Evolutionary conservation across 2,113 vertebrate genomes (phyloP).

Genomic region (Lucifuga dentata): DNA sequence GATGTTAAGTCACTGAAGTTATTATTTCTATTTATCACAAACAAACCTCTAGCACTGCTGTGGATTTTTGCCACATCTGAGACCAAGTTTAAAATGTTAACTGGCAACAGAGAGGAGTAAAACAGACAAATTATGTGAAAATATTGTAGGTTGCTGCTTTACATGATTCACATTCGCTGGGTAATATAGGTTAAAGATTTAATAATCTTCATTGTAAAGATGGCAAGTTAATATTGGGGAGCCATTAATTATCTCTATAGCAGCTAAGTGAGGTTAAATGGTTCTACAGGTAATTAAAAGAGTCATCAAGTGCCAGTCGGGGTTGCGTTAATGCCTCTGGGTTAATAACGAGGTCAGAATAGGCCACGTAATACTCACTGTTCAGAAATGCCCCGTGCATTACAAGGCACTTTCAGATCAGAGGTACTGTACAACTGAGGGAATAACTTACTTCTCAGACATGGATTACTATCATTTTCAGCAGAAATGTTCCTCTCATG

Average conservation of each 20-base stretch:
- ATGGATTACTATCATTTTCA: not conserved
- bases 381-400: not conserved
- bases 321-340: slow-evolving; percentile 22
- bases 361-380: slow-evolving; percentile 7
- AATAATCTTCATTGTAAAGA: slow-evolving; percentile 12
- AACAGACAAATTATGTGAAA: slow-evolving; percentile 11
- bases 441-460: too few species aligned
- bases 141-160: not conserved
- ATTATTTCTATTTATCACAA: slow-evolving; percentile 10
- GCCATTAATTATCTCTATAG: slow-evolving; percentile 45
- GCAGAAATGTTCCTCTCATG: not conserved
- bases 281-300: slow-evolving; percentile 26
- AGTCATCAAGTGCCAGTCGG: slow-evolving; percentile 42
- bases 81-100: too few species aligned
- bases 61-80: slow-evolving; percentile 34
- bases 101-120: not conserved
- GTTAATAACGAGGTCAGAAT: slow-evolving; percentile 42
- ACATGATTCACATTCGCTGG: slow-evolving; percentile 12
- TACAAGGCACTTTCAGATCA: slow-evolving; percentile 18
- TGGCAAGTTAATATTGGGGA: slow-evolving; percentile 33
- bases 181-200: slow-evolving; percentile 7
- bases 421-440: not conserved
- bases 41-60: slow-evolving; percentile 8
- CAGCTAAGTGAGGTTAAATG: slow-evolving; percentile 36
- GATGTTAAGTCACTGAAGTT: slow-evolving; percentile 13